Conservation (phyloP, 2,888 invertebrate species). For the Lucinisca nassula region DNA sequence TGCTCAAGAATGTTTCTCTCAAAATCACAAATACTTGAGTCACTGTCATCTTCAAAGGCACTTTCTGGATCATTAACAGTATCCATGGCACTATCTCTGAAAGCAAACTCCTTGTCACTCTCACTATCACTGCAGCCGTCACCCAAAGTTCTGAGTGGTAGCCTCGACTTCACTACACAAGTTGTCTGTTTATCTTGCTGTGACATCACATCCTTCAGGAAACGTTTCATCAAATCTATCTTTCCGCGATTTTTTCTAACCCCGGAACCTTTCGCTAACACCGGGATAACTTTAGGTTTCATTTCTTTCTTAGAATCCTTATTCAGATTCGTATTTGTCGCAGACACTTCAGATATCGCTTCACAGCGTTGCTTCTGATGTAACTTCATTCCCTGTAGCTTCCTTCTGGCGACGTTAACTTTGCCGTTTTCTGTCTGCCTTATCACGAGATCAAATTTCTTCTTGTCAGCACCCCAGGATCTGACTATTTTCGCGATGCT, state of each 20-base stretch:
- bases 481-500: background rate
- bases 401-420: background rate
- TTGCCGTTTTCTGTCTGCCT: background rate
- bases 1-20: constrained; percentile 40
- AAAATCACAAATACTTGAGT: constrained; percentile 41
- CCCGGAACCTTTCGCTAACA: background rate
- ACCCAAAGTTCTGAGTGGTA: background rate
- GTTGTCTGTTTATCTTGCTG: background rate
- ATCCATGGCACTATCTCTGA: background rate
- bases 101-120: background rate
- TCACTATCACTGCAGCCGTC: background rate
- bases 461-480: background rate
- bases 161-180: background rate
- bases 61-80: constrained; percentile 16
- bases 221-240: background rate
- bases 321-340: background rate
- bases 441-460: background rate
- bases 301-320: background rate
- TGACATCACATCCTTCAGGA: background rate
- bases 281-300: background rate
- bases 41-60: constrained; percentile 40
- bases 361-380: background rate
- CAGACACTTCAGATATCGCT: background rate
- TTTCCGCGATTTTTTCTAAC: background rate
- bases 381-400: background rate